Evolutionary conservation across 2,797 vertebrate species (phyloP).

Genomic region (Masticophis lateralis): DNA sequence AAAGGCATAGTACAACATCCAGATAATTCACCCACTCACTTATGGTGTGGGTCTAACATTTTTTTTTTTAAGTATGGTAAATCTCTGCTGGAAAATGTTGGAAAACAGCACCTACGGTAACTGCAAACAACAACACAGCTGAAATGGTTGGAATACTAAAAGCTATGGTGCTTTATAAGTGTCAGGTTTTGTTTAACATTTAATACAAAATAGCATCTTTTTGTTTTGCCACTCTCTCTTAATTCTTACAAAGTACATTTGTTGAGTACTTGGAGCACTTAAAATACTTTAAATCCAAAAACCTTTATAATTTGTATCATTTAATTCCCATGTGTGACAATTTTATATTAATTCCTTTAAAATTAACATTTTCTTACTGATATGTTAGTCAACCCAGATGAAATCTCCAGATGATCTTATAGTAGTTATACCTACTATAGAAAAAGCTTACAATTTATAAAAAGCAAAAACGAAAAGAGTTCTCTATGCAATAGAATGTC

Average conservation of each 20-base stretch:
- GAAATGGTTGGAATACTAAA: not conserved
- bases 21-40: not conserved
- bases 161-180: not conserved
- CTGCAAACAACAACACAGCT: not conserved
- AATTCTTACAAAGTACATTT: not conserved
- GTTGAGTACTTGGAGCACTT: not conserved
- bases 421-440: conserved; percentile 52
- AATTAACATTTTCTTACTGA: conserved; percentile 62
- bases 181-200: not conserved
- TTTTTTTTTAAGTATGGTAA: not conserved
- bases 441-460: conserved; percentile 51
- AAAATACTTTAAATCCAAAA: not conserved
- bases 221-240: not conserved
- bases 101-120: not conserved
- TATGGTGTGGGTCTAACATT: not conserved
- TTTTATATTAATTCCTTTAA: conserved; percentile 65
- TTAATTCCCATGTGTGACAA: conserved; percentile 51
- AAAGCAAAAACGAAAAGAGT: conserved; percentile 17
- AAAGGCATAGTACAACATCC: not conserved
- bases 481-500: not conserved
- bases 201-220: not conserved
- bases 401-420: conserved; percentile 58
- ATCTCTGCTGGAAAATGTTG: not conserved
- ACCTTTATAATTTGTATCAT: conserved; percentile 50
- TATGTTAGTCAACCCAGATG: conserved; percentile 51